Percentiles rank a stretch among this genome's conserved stretches.
Conservation (phyloP, 2,797 vertebrate species). For the Enteromius mattozi region DNA sequence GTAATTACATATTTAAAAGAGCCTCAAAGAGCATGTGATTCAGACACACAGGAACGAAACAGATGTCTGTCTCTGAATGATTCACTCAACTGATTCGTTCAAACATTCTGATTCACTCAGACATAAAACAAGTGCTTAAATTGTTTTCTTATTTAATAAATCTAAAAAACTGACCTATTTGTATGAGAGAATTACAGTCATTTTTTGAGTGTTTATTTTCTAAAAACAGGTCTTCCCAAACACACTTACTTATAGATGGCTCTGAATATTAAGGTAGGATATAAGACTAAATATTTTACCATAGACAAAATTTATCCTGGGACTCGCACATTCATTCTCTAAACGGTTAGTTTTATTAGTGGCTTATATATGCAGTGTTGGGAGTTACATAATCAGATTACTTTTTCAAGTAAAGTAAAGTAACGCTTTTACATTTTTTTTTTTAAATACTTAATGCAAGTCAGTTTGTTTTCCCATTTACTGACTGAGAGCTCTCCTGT, state of each 20-base stretch:
- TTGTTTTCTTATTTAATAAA: not conserved
- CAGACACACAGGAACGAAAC: not conserved
- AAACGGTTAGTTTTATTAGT: not conserved
- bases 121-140: not conserved
- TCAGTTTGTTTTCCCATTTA: no score
- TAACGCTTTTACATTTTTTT: not conserved
- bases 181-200: not conserved
- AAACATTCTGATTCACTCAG: not conserved
- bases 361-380: not conserved
- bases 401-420: not conserved
- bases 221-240: not conserved
- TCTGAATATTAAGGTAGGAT: not conserved
- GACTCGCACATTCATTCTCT: not conserved
- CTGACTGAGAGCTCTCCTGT: no score
- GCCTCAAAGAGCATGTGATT: not conserved
- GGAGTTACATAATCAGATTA: not conserved
- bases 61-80: not conserved
- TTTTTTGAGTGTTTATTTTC: not conserved
- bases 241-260: not conserved
- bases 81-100: not conserved
- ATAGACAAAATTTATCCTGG: no score
- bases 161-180: not conserved
- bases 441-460: no score
- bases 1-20: not conserved
- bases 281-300: not conserved